Conservation (phyloP, 2,888 invertebrate species). For the Penaeus monodon region DNA sequence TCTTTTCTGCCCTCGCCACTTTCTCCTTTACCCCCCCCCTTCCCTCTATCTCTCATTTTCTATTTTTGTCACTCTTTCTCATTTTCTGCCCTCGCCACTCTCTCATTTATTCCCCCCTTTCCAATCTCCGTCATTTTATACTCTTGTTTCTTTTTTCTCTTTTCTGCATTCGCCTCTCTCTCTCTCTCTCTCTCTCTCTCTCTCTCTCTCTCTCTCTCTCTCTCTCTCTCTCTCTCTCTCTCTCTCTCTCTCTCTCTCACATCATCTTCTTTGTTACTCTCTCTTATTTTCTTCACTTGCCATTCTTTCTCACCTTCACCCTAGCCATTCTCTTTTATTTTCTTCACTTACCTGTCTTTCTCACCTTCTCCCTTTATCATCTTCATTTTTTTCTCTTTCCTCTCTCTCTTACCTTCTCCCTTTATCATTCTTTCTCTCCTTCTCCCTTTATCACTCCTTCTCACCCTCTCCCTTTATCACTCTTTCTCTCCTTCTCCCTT, state of each 20-base stretch:
- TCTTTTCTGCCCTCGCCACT: not conserved
- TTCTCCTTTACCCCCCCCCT: not conserved
- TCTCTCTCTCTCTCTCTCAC: not conserved
- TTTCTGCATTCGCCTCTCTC: not conserved
- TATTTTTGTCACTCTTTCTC: not conserved
- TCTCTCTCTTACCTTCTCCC: no score
- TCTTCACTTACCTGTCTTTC: not conserved
- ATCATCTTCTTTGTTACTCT: not conserved
- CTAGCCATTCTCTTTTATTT: no score
- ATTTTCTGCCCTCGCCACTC: not conserved
- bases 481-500: no score
- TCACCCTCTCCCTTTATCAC: no score
- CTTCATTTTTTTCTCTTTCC: no score
- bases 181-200: constrained; percentile 2
- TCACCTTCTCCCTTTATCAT: no score
- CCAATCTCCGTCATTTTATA: not conserved
- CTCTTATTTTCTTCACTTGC: not conserved
- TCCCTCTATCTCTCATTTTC: not conserved
- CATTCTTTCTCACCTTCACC: not conserved
- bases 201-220: not conserved
- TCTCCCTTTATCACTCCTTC: no score
- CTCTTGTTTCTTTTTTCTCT: not conserved
- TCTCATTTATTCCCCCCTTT: not conserved
- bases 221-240: no score
- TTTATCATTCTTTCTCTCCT: no score